A percentile compares a stretch with the other conserved stretches of the same genome.
Conservation (phyloP, 2,797 vertebrate species). For the Silurus aristotelis region DNA sequence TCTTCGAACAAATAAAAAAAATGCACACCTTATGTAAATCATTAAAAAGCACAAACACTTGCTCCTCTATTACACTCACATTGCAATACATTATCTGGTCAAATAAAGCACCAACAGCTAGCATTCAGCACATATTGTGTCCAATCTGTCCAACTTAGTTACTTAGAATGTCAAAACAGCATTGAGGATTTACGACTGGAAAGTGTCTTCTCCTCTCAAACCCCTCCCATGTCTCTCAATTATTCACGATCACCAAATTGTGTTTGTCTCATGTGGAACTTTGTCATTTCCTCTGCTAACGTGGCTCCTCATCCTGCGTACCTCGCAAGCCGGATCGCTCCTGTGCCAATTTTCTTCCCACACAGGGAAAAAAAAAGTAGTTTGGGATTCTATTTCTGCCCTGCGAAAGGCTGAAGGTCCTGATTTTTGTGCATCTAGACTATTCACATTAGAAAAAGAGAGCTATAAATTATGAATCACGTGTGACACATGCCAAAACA, state of each 20-base stretch:
- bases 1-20: background rate
- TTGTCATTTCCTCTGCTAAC: constrained; percentile 73
- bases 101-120: background rate
- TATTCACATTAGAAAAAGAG: constrained; percentile 76
- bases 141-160: background rate
- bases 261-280: constrained; percentile 80
- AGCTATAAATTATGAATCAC: constrained; percentile 77
- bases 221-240: constrained; percentile 68
- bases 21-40: background rate
- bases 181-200: background rate
- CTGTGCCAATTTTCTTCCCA: constrained; percentile 70
- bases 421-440: constrained; percentile 78
- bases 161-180: background rate
- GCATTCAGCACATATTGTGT: background rate
- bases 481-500: constrained; percentile 70
- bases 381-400: constrained; percentile 74
- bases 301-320: constrained; percentile 60
- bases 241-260: constrained; percentile 83
- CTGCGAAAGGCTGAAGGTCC: constrained; percentile 71
- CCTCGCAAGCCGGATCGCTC: constrained; percentile 66
- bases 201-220: constrained; percentile 16
- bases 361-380: constrained; percentile 63
- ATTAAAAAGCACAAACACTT: constrained; percentile 40
- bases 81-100: background rate
- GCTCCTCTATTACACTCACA: too few species aligned